Base-by-base conservation (phyloP, 1,140 invertebrate species). In the Brachionus plicatilis region DNA sequence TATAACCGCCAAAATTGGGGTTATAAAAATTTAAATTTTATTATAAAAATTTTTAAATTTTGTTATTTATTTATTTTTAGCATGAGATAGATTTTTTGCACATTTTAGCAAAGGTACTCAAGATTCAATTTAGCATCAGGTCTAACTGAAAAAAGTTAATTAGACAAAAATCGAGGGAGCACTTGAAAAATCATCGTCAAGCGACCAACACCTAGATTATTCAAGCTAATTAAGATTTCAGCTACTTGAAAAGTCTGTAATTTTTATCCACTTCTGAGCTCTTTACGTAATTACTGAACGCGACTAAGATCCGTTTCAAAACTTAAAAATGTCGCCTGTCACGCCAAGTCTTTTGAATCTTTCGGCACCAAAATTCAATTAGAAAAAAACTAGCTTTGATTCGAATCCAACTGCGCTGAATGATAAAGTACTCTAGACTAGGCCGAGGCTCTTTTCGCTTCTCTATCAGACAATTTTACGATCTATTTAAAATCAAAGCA, bases 161-260 rank as follows among this genome's bases (percentile, higher is more conserved):
- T 72, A 72, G 33, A 41, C 17, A 43, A 72, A 72, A 41, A 41
- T 43, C 29, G 41, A 72, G 41, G 68, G 68, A 72, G n/a, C 3
- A 72, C 68, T 72, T 72, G 68, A 72, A 6, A 41, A 43, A 41
- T 17, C 29, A 72, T 41, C 37, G 17, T 72, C 37, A 41, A 20
- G n/a, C 33, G 33, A 33, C 66, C 33, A 68, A 33, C 43, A n/a
- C 20, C 14, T 11, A 7, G 33, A 41, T 72, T 41, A 41, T 72
- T 72, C 37, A 72, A 72, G 68, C 68, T 72, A 72, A 72, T 72
- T 72, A 72, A 72, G 68, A 37, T 72, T 43, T n/a, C 33, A 72
- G 11, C 33, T 33, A 33, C 33, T 68, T 72, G 68, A 41, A 41
- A 41, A 45, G 68, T 72, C 29, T 41, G 9, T 41, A 41, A 72